A percentile compares a stretch with the other conserved stretches of the same genome.
These are phyloP conservation scores for Indri indri DNA, from an alignment of 2,113 vertebrate species.

Conservation along the genomic window DNA sequence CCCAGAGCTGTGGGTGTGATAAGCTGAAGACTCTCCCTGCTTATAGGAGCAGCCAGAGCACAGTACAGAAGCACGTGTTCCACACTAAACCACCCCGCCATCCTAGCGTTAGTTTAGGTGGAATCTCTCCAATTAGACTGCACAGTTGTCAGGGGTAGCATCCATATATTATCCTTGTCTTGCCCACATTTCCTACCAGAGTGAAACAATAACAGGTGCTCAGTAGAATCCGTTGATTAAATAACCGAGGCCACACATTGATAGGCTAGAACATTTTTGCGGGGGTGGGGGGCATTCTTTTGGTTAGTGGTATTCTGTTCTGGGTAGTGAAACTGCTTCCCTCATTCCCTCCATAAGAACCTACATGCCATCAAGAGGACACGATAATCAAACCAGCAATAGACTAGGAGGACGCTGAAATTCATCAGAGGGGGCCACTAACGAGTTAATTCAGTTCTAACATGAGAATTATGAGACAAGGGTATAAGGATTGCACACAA, in stretches of 20 bases:
- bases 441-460: constrained; percentile 53
- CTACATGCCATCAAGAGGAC: neutral
- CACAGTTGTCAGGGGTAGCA: neutral
- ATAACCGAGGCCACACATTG: neutral
- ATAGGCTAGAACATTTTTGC: neutral
- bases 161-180: neutral
- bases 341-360: neutral
- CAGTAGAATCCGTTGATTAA: neutral
- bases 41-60: neutral
- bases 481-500: constrained; percentile 23
- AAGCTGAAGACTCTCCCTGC: neutral
- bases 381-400: neutral
- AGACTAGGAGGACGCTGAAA: neutral
- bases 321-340: neutral
- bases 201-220: neutral
- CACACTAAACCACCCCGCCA: neutral
- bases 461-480: constrained; percentile 21
- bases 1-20: neutral
- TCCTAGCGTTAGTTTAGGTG: neutral
- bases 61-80: neutral
- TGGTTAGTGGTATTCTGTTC: neutral
- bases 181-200: neutral
- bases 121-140: neutral
- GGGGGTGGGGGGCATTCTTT: neutral
- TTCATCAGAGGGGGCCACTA: neutral